phyloP scores from a whole-genome alignment of 2,113 vertebrate species.

The Entosphenus tridentatus region DNA sequence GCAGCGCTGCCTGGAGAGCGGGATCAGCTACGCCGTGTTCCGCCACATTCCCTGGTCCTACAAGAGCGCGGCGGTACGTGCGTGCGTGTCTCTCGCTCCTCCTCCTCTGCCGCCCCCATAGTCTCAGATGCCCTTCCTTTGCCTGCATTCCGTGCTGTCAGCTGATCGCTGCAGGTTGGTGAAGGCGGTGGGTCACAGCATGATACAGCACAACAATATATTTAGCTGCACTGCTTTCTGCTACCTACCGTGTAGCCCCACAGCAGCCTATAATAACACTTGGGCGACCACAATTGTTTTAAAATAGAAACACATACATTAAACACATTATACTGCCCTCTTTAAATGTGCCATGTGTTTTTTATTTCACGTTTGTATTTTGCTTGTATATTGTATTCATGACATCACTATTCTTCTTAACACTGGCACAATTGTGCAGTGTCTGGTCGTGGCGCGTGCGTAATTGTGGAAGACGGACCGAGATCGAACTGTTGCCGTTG shows the following conservation, averaged over 20 bases:
- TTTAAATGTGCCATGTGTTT: slow-evolving; percentile 7
- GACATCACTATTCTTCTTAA: neutral
- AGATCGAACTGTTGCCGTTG: slow-evolving; percentile 11
- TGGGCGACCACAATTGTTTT: no score
- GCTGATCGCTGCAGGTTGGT: no score
- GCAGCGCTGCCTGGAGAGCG: slow-evolving; percentile 49
- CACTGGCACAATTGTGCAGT: neutral
- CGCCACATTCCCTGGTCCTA: slow-evolving; percentile 43
- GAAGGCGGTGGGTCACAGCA: slow-evolving; percentile 1
- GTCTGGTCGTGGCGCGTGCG: neutral
- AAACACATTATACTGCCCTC: neutral
- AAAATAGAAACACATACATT: no score
- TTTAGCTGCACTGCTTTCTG: slow-evolving; percentile 7
- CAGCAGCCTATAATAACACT: no score
- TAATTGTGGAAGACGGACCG: neutral
- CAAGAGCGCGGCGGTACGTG: slow-evolving; percentile 40
- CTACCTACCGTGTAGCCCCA: neutral
- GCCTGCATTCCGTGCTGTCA: no score
- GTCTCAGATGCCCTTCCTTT: neutral
- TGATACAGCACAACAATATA: slow-evolving; percentile 8
- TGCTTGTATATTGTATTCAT: slow-evolving; percentile 3
- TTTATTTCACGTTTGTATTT: neutral
- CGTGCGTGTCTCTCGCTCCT: neutral
- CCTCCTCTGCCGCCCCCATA: neutral
- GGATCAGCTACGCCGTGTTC: slow-evolving; percentile 55